Conservation (phyloP, 2,888 invertebrate species). For the Drosophila melanosoma region DNA sequence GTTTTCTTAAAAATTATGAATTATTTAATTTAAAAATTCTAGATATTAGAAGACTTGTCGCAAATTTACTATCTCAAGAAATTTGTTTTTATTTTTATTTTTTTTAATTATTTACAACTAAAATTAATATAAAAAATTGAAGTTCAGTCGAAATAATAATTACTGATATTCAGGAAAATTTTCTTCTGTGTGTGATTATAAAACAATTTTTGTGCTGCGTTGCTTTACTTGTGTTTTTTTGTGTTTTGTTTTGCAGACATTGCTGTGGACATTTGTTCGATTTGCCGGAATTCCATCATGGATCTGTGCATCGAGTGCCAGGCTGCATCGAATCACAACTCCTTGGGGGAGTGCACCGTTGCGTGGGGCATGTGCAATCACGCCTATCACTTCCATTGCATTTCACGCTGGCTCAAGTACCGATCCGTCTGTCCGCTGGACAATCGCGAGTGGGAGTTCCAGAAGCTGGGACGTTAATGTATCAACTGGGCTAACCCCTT, state of each 20-base stretch:
- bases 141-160: background rate
- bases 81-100: no score
- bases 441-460: slow-evolving; percentile 99
- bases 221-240: background rate
- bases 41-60: background rate
- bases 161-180: background rate
- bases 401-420: slow-evolving; percentile 99
- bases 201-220: slow-evolving; percentile 58
- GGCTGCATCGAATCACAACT: slow-evolving; percentile 88
- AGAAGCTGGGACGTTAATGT: slow-evolving; percentile 91
- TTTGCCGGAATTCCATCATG: slow-evolving; percentile 61
- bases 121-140: background rate
- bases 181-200: slow-evolving; percentile 47
- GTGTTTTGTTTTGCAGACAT: slow-evolving; percentile 86
- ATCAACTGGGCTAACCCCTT: no score
- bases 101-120: background rate
- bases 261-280: slow-evolving; percentile 52
- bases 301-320: slow-evolving; percentile 61
- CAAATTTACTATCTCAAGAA: background rate
- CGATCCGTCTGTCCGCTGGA: slow-evolving; percentile 99
- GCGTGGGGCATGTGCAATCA: slow-evolving; percentile 99
- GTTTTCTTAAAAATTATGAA: background rate
- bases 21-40: background rate
- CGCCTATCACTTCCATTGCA: slow-evolving; percentile 99
- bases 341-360: slow-evolving; percentile 99